phyloP scores from a whole-genome alignment of 2,113 vertebrate species.

The Colistium nudipinnis region DNA sequence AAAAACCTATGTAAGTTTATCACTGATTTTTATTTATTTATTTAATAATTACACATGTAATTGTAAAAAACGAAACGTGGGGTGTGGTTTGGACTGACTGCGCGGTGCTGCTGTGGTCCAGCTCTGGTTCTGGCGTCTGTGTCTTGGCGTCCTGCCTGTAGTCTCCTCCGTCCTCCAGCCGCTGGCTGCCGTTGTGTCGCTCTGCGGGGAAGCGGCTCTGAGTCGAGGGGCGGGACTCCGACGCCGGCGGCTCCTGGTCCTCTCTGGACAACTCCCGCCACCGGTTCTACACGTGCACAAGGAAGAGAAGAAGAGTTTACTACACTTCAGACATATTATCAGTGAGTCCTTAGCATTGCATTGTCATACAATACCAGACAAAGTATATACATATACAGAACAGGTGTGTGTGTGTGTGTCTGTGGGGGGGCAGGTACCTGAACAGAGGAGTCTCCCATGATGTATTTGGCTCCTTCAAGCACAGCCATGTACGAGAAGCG shows the following conservation, averaged over 20 bases:
- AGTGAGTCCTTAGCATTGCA: too few species aligned
- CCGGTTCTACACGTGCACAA: conserved; percentile 75
- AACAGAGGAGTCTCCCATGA: conserved; percentile 87
- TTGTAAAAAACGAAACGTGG: too few species aligned
- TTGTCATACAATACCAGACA: too few species aligned
- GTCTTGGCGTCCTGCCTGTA: conserved; percentile 73
- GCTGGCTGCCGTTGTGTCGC: conserved; percentile 84
- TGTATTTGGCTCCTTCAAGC: conserved; percentile 92
- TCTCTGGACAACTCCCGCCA: conserved; percentile 91
- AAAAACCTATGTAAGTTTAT: too few species aligned
- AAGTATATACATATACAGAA: not conserved
- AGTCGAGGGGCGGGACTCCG: conserved; percentile 75
- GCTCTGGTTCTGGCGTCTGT: conserved; percentile 81
- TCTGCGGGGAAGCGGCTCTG: conserved; percentile 76
- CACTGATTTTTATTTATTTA: too few species aligned
- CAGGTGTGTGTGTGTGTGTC: not conserved
- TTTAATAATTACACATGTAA: too few species aligned
- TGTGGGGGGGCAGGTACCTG: conserved; percentile 81
- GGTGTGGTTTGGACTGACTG: conserved; percentile 80
- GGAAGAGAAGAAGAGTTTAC: not conserved
- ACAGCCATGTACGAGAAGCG: conserved; percentile 98
- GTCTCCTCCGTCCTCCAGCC: conserved; percentile 78
- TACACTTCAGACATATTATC: too few species aligned
- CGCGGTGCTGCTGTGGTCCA: conserved; percentile 80
- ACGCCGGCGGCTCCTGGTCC: conserved; percentile 84